Evolutionary conservation across 2,797 vertebrate species (phyloP), one percentile per base, ranked within the genome.

Genomic region (Halcyon chelicuti): DNA sequence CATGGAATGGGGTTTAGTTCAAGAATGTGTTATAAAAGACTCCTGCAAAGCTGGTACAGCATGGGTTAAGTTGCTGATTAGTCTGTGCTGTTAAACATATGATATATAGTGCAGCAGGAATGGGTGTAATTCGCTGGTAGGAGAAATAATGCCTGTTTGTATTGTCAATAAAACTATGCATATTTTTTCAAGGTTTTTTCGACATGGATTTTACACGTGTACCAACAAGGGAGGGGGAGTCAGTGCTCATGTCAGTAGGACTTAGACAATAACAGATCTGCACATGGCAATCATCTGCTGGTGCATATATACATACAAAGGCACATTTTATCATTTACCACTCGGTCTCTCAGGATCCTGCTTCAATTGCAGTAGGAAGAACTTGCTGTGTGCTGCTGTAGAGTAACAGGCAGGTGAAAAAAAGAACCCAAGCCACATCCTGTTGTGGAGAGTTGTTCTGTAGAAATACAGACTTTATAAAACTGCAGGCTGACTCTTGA

Each of bases 391-490:
- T 68, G 70, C 82, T 67, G 61, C 76, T 78, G 16, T 42, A 65
- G 68, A 65, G 39, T 71, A 60, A 37, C 47, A 93, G 22, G 39
- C 76, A 84, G 47, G 51, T 89, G 49, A 66, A 77, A 68, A 76
- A 74, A 88, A 88, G 72, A 80, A 52, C 62, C 21, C 44, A 93
- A 88, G 72, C 91, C 90, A 93, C 93, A 94, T 95, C 82, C 92
- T 94, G 88, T 95, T 91, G 75, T 83, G 85, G 84, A 83, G 49
- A 75, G 57, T n/a, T 86, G 68, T 62, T 93, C 77, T 91, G n/a
- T 57, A 87, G 74, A 90, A 85, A 83, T 58, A 57, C 0, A 2
- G 82, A 40, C 42, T 66, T 87, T 46, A 86, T 47, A 85, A 82
- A 90, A 57, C 62, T 86, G 67, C 46, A 81, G 77, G n/a, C 44